Evolutionary conservation across 2,888 invertebrate genomes (phyloP).

Genomic region (Agrilus mali): DNA sequence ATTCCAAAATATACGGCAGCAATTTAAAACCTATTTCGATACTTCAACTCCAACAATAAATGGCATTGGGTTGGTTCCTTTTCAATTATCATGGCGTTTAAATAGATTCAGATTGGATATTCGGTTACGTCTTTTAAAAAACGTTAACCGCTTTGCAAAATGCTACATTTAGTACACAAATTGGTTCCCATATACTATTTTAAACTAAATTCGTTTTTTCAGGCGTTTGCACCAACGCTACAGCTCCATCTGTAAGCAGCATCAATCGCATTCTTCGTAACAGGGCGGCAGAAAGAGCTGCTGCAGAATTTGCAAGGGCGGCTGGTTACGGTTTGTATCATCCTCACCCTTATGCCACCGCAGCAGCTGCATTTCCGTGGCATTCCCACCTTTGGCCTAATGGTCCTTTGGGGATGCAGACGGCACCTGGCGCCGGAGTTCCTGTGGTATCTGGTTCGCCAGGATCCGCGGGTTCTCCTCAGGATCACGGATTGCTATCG

Average conservation of each 20-base stretch:
- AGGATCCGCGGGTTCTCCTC: slow-evolving; percentile 33
- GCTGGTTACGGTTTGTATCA: slow-evolving; percentile 81
- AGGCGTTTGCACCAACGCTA: slow-evolving; percentile 92
- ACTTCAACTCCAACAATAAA: no score
- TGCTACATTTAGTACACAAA: not conserved
- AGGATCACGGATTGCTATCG: slow-evolving; percentile 28
- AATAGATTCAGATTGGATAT: no score
- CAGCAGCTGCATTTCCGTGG: slow-evolving; percentile 42
- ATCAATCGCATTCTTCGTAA: slow-evolving; percentile 94
- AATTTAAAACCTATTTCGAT: no score
- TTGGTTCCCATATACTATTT: not conserved
- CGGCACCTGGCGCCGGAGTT: slow-evolving; percentile 43
- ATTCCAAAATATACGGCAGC: no score
- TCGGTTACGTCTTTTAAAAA: no score
- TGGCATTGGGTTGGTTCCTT: no score
- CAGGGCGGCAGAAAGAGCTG: slow-evolving; percentile 90
- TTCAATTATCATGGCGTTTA: no score
- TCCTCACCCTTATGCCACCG: slow-evolving; percentile 57
- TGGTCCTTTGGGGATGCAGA: slow-evolving; percentile 41
- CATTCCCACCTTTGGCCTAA: slow-evolving; percentile 45
- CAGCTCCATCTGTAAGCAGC: slow-evolving; percentile 92
- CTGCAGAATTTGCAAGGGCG: slow-evolving; percentile 87
- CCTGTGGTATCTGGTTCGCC: slow-evolving; percentile 38
- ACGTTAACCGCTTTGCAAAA: no score
- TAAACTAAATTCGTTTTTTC: slow-evolving; percentile 21